Evolutionary conservation across 2,797 vertebrate genomes (phyloP), one percentile per base, ranked within the genome.

Genomic region (Rhabdophis nuchalis): DNA sequence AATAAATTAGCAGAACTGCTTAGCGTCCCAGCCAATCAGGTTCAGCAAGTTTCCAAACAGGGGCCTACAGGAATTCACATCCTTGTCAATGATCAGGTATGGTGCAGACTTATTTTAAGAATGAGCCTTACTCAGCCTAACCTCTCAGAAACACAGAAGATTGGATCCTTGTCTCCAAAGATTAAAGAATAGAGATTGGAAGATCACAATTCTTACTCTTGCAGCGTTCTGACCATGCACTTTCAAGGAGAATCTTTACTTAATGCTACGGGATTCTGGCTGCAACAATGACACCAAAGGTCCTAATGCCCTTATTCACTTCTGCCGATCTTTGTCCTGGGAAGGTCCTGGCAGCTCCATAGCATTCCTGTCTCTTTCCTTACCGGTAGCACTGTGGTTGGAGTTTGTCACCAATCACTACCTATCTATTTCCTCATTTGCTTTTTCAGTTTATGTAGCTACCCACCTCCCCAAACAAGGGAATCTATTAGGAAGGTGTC

Each of bases 31-130:
- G 93, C 93, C 85, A 95, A 93, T 91, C 94, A 94, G 93, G 96
- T 96, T 88, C 92, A 91, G 2, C 2, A 1, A 41, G 92, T 96
- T 54, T 96, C 95, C 56, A 94, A 93, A 85, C 93, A 94, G 72
- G 96, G 93, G 11, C 95, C 95, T 0, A 56, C 95, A 46, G 95
- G 95, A 2, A 94, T 95, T 53, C 95, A 96, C 56, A 89, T 96
- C 57, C 95, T 96, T 77, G 87, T 97, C 23, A 95, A 94, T 3
- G 94, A 97, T 90, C 95, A 95, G 93, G 95, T 97, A 93, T 13
- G 85, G 64, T 88, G 32, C 46, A 91, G 41, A 41, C 50, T 57
- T 50, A 5, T 27, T 53, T 58, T 52, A n/a, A 36, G 18, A 41
- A n/a, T 2, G 9, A 82, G 36, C 36, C 20, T 27, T 72, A 4